Evolutionary conservation across 2,888 invertebrate species (phyloP), one percentile per base, ranked within the genome.

Genomic region (Cepaea hortensis): DNA sequence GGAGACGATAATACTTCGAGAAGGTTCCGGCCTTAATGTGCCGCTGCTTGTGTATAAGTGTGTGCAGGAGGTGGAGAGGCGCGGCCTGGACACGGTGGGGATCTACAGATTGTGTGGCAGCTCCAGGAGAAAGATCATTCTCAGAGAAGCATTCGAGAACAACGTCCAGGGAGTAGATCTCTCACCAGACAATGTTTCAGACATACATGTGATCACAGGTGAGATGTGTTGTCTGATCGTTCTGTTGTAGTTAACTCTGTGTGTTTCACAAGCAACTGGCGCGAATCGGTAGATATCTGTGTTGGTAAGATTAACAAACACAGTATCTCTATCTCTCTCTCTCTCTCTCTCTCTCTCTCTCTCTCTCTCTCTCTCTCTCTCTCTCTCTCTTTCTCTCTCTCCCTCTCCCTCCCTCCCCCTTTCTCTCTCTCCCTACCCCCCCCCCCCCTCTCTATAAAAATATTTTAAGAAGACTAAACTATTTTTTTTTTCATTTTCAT

Each of bases 121-220:
- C 2, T 98, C 98, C 48, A 98, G 98, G 90, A 98, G 99, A 95
- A 99, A 99, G 95, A 96, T 98, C 88, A 97, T 98, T 93, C 95
- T 99, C 13, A 96, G 98, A 85, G 98, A 98, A 94, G 97, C 97
- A 15, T 98, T 98, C 93, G 98, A 98, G 94, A 95, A 97, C 81
- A 97, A 98, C 94, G 97, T 98, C 61, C 96, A 97, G 90, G 97
- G 97, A 23, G 98, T 98, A 72, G 99, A 99, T 95, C 95, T 99
- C 89, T 97, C 97, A 79, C 97, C 98, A 1, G 98, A 99, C 94
- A 98, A 98, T 93, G 99, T 99, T 91, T 99, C 99, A 79, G 99
- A 99, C 94, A 98, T 99, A 93, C 99, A 99, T 95, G 99, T 99
- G 90, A 98, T 99, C 92, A 99, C 99, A 90, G 96, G 96, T 96